Evolutionary conservation across 2,888 invertebrate genomes (phyloP).

Genomic region (Osedax frankpressi): DNA sequence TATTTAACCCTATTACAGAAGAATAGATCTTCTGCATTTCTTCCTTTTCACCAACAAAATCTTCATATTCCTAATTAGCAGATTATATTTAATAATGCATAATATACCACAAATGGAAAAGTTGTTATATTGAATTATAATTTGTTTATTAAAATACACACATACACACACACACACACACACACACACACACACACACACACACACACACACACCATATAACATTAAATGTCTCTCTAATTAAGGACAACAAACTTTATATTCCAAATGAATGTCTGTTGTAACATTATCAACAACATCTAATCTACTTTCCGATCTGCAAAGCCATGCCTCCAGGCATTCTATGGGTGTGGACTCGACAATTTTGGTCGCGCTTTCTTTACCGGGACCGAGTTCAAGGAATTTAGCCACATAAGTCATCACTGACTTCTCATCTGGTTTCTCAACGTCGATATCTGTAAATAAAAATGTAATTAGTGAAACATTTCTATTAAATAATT

Average conservation of each 20-base stretch:
- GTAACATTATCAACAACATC: constrained; percentile 37
- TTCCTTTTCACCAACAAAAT: neutral
- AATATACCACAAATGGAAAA: no score
- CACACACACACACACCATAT: no score
- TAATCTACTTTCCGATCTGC: constrained; percentile 44
- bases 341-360: neutral
- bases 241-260: no score
- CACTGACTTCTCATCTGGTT: constrained; percentile 89
- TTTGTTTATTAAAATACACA: no score
- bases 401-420: constrained; percentile 98
- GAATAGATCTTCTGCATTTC: neutral
- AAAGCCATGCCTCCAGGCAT: constrained; percentile 63
- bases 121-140: no score
- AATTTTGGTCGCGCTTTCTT: neutral
- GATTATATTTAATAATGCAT: no score
- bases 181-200: no score
- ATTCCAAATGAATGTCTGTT: constrained; percentile 52
- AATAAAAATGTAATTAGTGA: no score
- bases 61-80: neutral
- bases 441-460: constrained; percentile 81
- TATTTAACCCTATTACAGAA: neutral
- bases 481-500: no score
- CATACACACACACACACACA: no score
- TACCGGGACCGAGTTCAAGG: constrained; percentile 53
- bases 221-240: no score